Percentiles rank a stretch among this genome's conserved stretches.
Conservation (phyloP, 2,888 invertebrate species). For the Drosophila histrio region DNA sequence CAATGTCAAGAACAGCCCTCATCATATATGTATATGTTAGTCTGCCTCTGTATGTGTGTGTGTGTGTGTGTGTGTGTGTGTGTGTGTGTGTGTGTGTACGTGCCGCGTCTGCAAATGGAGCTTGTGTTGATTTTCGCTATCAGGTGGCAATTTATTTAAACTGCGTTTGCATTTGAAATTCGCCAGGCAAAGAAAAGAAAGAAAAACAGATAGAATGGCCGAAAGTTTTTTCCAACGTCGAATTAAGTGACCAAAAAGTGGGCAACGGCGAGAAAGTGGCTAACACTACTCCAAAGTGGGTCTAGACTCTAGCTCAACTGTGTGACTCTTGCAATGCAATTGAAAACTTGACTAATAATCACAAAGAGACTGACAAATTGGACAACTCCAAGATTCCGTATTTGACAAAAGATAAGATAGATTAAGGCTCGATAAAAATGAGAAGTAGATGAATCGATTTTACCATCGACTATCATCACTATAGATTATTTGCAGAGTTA, state of each 20-base stretch:
- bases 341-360: constrained; percentile 6
- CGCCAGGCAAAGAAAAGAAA: constrained; percentile 3
- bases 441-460: no score
- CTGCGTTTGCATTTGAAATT: constrained; percentile 60
- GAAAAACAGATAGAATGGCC: background rate
- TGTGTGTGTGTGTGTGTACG: constrained; percentile 17
- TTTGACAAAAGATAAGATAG: no score
- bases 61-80: background rate
- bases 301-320: background rate
- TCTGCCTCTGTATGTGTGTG: background rate
- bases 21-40: background rate
- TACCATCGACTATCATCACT: no score
- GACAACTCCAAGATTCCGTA: background rate
- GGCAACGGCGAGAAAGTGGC: background rate
- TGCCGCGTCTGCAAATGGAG: constrained; percentile 39
- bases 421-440: no score
- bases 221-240: background rate
- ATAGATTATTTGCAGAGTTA: no score
- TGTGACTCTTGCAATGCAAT: no score
- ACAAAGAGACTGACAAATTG: constrained; percentile 19
- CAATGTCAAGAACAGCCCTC: constrained; percentile 50
- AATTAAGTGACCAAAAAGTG: constrained; percentile 6
- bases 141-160: constrained; percentile 69
- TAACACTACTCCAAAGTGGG: background rate
- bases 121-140: constrained; percentile 63